phyloP scores from a whole-genome alignment of 2,113 vertebrate genomes.

The Pterocles orientalis region DNA sequence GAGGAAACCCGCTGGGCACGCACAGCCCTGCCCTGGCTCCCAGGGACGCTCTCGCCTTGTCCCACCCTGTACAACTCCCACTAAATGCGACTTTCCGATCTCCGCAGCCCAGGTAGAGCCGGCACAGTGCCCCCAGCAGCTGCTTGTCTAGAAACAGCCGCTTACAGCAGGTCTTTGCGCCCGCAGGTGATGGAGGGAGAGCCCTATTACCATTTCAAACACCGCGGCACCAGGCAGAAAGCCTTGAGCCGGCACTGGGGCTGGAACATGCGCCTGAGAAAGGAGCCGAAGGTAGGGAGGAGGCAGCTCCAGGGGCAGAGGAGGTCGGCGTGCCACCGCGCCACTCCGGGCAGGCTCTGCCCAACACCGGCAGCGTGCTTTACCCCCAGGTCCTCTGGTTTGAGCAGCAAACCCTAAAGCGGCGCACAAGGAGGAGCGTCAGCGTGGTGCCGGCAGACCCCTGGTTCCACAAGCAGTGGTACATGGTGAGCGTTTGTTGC shows the following conservation, averaged over 20 bases:
- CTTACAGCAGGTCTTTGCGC: background rate
- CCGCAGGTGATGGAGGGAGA: slow-evolving; percentile 66
- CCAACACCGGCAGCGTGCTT: rapidly evolving
- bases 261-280: slow-evolving; percentile 65
- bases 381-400: slow-evolving; percentile 78
- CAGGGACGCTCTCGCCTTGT: rapidly evolving
- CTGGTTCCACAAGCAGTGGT: slow-evolving; percentile 81
- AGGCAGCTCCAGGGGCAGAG: rapidly evolving
- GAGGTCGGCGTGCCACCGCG: too few species aligned
- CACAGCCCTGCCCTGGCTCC: rapidly evolving
- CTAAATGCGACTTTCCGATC: rapidly evolving
- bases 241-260: slow-evolving; percentile 74
- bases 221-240: slow-evolving; percentile 55
- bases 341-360: background rate
- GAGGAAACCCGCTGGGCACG: background rate
- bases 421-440: slow-evolving; percentile 30
- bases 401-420: slow-evolving; percentile 74
- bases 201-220: slow-evolving; percentile 72
- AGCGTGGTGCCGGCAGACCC: slow-evolving; percentile 69
- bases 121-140: rapidly evolving
- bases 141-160: rapidly evolving
- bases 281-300: slow-evolving; percentile 73
- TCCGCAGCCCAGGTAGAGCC: rapidly evolving
- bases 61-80: rapidly evolving
- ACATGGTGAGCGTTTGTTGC: slow-evolving; percentile 69